A percentile compares a stretch with the other conserved stretches of the same genome.
These are phyloP conservation scores for Sesia apiformis DNA, from an alignment of 2,888 invertebrate species.

Conservation along the genomic window DNA sequence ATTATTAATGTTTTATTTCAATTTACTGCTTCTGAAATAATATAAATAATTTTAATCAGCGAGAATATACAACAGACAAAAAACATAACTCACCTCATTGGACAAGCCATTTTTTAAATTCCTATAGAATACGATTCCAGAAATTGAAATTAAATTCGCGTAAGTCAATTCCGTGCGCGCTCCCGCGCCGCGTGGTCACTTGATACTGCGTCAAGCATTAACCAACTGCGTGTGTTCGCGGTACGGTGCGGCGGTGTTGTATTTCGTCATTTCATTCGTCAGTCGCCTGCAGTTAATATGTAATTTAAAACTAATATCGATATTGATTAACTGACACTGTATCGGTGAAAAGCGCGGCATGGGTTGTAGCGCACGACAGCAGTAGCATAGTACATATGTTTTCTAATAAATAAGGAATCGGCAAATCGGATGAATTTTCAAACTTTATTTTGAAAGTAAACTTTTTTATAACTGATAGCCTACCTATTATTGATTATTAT, in stretches of 20 bases:
- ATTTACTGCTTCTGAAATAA: neutral
- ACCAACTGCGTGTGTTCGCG: constrained; percentile 9
- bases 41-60: neutral
- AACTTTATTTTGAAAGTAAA: too few relatives aligned
- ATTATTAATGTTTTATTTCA: too few relatives aligned
- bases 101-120: constrained; percentile 50
- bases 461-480: too few relatives aligned
- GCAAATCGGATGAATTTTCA: too few relatives aligned
- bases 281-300: neutral
- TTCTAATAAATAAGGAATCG: too few relatives aligned
- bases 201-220: constrained; percentile 20
- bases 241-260: neutral
- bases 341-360: neutral
- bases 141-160: constrained; percentile 15
- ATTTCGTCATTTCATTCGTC: neutral
- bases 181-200: constrained; percentile 27
- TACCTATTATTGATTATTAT: too few relatives aligned
- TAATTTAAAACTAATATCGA: neutral
- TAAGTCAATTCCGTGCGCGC: constrained; percentile 21
- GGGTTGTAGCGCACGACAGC: neutral
- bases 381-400: too few relatives aligned
- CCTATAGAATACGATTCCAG: constrained; percentile 7
- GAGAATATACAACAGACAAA: constrained; percentile 1
- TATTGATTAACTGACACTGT: neutral
- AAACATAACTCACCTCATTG: constrained; percentile 47